Evolutionary conservation across 1,140 invertebrate species (phyloP), one percentile per base, ranked within the genome.

Genomic region (Aphaenogaster ashmeadi): DNA sequence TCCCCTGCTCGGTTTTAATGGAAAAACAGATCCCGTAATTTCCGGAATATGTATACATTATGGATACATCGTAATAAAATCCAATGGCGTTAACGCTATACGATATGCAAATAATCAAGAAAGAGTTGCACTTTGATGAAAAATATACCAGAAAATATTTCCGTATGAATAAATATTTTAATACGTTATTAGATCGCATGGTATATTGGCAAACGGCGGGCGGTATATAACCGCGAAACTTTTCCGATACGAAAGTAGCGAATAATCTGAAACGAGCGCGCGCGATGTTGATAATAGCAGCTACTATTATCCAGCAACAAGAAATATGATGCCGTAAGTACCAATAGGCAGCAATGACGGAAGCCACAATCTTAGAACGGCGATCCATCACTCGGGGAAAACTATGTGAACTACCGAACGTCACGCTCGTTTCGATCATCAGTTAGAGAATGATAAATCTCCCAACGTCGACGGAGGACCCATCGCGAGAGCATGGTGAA

Each of bases 361-460:
- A 74, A 84, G 67, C 67, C 80, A 41, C 54, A 56, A 84, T 84
- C 54, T 75, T 54, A 60, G 36, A 62, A 27, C 27, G 69, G 7
- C 69, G 54, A 84, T 84, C 54, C n/a, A 74, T 75, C 80, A 84
- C 41, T 5, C 41, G 36, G 50, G 64, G 52, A 69, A 47, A 74
- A 83, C 80, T 84, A 54, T 54, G 80, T 71, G 69, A 74, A 36
- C 80, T 60, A 75, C 71, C 80, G 27, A n/a, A 27, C 80, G 80
- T 74, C 80, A 84, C 67, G 38, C 44, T 47, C 54, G 78, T 80
- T 15, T 15, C 38, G 80, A 83, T 74, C 67, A 71, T 62, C 47
- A 33, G 80, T 74, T 83, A 72, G 67, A 50, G 56, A 84, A 84
- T 60, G 80, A 84, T 84, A 74, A 84, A 84, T 84, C 69, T 58